These are phyloP conservation scores for Ifrita kowaldi DNA, from an alignment of 2,113 vertebrate genomes.

Conservation along the genomic window DNA sequence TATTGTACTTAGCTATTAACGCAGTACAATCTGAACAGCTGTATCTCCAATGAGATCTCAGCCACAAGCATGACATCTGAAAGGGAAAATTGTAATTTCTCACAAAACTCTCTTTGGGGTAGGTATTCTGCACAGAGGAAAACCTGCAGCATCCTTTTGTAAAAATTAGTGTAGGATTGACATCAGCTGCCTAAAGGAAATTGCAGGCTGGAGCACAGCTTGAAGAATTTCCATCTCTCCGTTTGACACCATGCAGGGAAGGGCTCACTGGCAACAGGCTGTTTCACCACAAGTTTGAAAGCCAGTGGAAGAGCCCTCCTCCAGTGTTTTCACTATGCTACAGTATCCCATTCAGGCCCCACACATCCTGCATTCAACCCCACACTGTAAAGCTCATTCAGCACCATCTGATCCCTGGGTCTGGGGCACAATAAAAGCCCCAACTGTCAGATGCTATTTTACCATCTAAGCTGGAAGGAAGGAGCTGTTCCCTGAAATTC, in stretches of 20 bases:
- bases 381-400: background rate
- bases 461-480: fast-evolving
- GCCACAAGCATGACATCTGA: background rate
- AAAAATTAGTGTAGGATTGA: background rate
- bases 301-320: background rate
- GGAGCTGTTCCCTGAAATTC: background rate
- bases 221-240: background rate
- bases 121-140: background rate
- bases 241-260: background rate
- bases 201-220: background rate
- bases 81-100: background rate
- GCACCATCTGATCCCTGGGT: background rate
- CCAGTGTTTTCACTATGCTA: background rate
- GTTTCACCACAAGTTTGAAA: background rate
- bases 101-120: background rate
- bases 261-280: background rate
- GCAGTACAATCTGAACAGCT: background rate
- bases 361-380: background rate
- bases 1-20: background rate
- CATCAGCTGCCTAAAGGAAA: background rate
- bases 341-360: background rate
- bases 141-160: background rate
- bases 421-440: background rate
- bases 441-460: background rate
- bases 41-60: background rate